Conservation (phyloP, 2,888 invertebrate species). For the Lycocerus yunnanus region DNA sequence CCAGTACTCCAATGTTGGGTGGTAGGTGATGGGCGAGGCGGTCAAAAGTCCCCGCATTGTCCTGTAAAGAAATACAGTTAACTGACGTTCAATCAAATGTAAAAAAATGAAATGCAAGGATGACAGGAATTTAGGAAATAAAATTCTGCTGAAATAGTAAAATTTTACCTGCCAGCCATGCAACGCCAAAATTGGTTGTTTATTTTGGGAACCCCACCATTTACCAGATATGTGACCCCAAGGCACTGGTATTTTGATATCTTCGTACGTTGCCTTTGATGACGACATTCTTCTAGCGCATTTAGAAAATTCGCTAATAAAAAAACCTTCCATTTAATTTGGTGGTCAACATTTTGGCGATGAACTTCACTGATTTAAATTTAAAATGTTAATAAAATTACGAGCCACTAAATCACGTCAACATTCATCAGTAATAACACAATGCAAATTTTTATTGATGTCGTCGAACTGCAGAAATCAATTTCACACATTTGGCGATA, state of each 20-base stretch:
- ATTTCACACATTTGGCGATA: background rate
- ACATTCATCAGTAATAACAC: background rate
- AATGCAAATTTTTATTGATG: too few species aligned
- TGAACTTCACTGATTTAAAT: background rate
- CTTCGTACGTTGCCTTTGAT: slow-evolving; percentile 52
- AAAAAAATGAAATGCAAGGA: background rate
- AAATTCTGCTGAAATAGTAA: background rate
- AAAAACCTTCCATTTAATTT: background rate
- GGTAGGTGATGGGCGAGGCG: slow-evolving; percentile 67
- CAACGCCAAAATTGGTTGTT: slow-evolving; percentile 68
- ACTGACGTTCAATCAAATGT: background rate
- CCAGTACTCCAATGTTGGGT: slow-evolving; percentile 56
- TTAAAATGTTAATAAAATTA: background rate
- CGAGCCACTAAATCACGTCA: background rate
- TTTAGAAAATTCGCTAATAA: background rate
- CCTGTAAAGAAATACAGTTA: slow-evolving; percentile 50
- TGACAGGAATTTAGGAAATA: background rate
- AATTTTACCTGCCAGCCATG: slow-evolving; percentile 69
- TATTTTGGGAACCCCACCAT: slow-evolving; percentile 68
- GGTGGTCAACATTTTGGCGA: background rate
- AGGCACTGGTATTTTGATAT: slow-evolving; percentile 67
- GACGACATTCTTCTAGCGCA: background rate
- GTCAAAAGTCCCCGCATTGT: slow-evolving; percentile 80
- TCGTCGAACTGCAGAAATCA: background rate
- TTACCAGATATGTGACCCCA: slow-evolving; percentile 72